Evolutionary conservation across 1,140 invertebrate species (phyloP), one percentile per base, ranked within the genome.

Genomic region (Philopotamus ludificatus): DNA sequence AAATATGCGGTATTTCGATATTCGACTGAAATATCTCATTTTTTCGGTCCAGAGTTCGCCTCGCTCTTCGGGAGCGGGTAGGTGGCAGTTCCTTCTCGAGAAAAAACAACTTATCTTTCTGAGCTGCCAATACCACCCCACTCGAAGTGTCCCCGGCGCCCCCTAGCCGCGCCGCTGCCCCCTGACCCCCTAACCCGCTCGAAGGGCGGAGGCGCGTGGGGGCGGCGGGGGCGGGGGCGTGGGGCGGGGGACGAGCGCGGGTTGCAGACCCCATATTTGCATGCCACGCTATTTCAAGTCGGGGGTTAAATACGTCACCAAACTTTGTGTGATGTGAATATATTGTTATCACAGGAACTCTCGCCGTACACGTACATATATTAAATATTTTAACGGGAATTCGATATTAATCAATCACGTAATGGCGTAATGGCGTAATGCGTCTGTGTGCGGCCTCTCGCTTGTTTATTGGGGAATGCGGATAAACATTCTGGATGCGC

Each of bases 21-120:
- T 51, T 25, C 21, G 3, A 21, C 45, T 22, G 12, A 51, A 55
- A 55, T 39, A 18, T 39, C 41, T 18, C 63, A 45, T 57, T 66
- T 66, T 59, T 69, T 69, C 57, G 53, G 67, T 65, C 57, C 12
- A 42, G 20, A 57, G 53, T 20, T 51, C 64, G 63, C 34, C 49
- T 58, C 39, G 42, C 28, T 28, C 28, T 26, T 39, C 39, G 47
- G n/a, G n/a, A n/a, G n/a, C 61, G 41, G 49, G 60, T 47, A 49
- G 57, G 23, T 26, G 22, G 28, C 50, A 42, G 50, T 58, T 55
- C 39, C 62, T 58, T 57, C 51, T 62, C 26, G 49, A 63, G 63
- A 65, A 66, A 66, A 70, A 66, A 66, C 64, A 70, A 70, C 68
- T 69, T 63, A 69, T 69, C 63, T 66, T 65, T 53, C 59, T 59